Evolutionary conservation across 2,888 invertebrate genomes (phyloP).

Genomic region (Plagiodera versicolora): DNA sequence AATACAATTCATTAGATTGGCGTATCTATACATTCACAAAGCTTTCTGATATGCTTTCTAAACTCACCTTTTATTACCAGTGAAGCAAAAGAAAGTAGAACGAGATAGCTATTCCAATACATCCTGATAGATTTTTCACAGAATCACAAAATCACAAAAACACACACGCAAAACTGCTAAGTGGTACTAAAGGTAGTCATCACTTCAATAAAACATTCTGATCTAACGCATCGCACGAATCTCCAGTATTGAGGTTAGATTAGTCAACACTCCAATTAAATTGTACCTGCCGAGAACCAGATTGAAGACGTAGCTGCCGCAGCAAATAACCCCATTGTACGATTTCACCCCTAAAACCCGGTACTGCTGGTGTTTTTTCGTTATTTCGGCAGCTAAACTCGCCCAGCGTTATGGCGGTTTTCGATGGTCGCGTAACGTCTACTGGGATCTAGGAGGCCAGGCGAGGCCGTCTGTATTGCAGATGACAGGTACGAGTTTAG

Average conservation of each 20-base stretch:
- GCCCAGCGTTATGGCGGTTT: background rate
- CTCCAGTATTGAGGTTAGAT: conserved; percentile 12
- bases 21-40: conserved; percentile 5
- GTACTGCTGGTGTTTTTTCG: too few species aligned
- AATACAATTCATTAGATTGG: background rate
- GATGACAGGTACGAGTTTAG: background rate
- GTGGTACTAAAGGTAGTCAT: background rate
- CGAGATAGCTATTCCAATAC: conserved; percentile 38
- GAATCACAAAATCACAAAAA: conserved; percentile 15
- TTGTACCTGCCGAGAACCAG: too few species aligned
- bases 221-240: conserved; percentile 26
- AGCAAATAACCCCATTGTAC: too few species aligned
- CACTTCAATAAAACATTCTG: conserved; percentile 16
- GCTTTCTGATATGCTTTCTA: conserved; percentile 37
- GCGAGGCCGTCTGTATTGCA: background rate
- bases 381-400: background rate
- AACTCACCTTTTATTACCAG: conserved; percentile 41
- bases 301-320: too few species aligned
- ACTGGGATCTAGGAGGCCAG: background rate
- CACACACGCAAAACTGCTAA: conserved; percentile 3
- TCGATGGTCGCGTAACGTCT: background rate
- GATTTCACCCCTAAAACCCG: too few species aligned
- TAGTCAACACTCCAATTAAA: too few species aligned
- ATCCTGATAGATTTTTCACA: conserved; percentile 22
- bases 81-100: conserved; percentile 43